phyloP scores from a whole-genome alignment of 2,888 invertebrate species.

The Drosophila ustulata region DNA sequence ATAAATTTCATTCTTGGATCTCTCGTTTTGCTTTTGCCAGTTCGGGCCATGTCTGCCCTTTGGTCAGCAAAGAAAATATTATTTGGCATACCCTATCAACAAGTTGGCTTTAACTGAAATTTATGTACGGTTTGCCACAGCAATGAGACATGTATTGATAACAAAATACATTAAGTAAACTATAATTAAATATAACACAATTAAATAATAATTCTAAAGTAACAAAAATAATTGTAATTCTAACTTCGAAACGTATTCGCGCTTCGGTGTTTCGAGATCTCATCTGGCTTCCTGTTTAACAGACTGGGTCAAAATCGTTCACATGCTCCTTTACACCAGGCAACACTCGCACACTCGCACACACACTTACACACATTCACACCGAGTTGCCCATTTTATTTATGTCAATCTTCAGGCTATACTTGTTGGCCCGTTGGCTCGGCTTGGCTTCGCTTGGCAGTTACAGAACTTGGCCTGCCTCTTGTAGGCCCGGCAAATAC shows the following conservation, averaged over 20 bases:
- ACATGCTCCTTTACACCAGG: conserved; percentile 55
- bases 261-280: conserved; percentile 24
- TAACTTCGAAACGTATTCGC: conserved; percentile 20
- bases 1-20: conserved; percentile 74
- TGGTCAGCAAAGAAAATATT: conserved; percentile 58
- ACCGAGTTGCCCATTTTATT: conserved; percentile 66
- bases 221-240: not conserved
- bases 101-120: not conserved
- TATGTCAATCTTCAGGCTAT: conserved; percentile 67
- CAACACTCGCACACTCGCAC: conserved; percentile 5
- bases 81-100: conserved; percentile 42
- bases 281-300: conserved; percentile 18
- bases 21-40: conserved; percentile 55
- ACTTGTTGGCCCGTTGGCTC: conserved; percentile 40
- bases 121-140: not conserved
- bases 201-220: too few species aligned
- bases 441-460: conserved; percentile 31
- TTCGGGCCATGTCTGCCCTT: conserved; percentile 51
- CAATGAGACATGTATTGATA: not conserved
- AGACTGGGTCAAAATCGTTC: conserved; percentile 63
- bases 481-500: conserved; percentile 53
- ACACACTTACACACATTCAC: not conserved
- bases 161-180: not conserved
- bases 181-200: not conserved
- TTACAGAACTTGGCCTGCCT: conserved; percentile 22